Base-by-base conservation (phyloP, 2,888 invertebrate species). In the Aromia moschata region DNA sequence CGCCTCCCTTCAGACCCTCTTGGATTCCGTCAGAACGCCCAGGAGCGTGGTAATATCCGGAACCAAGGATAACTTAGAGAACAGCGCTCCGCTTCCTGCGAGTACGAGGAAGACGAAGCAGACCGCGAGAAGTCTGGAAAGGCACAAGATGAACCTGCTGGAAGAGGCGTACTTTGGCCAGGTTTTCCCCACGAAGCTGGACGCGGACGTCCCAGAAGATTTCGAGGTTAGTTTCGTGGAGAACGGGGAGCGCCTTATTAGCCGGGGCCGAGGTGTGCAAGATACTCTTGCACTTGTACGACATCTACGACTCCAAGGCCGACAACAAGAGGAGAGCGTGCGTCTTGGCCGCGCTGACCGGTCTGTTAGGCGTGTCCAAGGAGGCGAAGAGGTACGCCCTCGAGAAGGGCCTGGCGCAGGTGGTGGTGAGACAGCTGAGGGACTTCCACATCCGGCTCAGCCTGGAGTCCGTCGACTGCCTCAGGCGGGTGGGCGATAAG, bases 381-480 rank as follows among this genome's bases (percentile, higher is more conserved):
- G 79, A 81, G 64, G 84, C 84, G 0, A 84, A 85, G 67, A 77
- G 70, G 58, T 73, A 72, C 45, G 84, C 83, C 0, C 63, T 83
- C 0, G 64, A 72, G 15, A 77, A 80, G 56, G 80, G 81, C 36
- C 72, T 84, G 2, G 69, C 82, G 1, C 52, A 37, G 7, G 17
- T 74, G 1, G 69, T 78, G 11, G 57, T 84, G 9, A 73, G 81
- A 61, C 79, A 82, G 57, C 65, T 84, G n/a, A 82, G 81, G 62
- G 82, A 83, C 57, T 68, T 80, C 11, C 80, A 83, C 41, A 74
- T 82, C 3, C 80, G 80, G 65, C 71, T 85, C 10, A 83, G 83
- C 67, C 68, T 84, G 12, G 83, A 84, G 64, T 82, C 83, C 0
- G 79, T 81, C 2, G 83, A 83, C 40, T 77, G 76, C 54, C 73